Evolutionary conservation across 2,888 invertebrate genomes (phyloP).

Genomic region (Dorcus hopei): DNA sequence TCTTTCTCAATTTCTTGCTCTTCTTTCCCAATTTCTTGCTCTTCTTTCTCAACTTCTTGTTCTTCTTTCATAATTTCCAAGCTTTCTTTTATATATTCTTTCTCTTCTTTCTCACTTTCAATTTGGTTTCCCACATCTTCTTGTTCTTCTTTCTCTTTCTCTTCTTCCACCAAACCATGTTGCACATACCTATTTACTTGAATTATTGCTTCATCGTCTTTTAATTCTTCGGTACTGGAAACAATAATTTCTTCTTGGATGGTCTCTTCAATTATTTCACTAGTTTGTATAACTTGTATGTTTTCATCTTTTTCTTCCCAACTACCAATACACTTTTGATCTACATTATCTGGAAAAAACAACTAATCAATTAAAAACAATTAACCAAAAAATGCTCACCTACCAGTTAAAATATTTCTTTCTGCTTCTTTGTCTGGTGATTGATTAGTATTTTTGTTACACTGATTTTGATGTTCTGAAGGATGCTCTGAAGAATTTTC

Average conservation of each 20-base stretch:
- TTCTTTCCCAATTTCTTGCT: conserved; percentile 27
- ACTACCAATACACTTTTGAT: too few relatives aligned
- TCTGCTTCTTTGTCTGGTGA: too few relatives aligned
- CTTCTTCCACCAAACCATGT: background rate
- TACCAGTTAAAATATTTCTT: too few relatives aligned
- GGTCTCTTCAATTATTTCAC: conserved; percentile 25
- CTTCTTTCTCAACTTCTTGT: conserved; percentile 17
- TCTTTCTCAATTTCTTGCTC: conserved; percentile 26
- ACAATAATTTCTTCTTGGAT: conserved; percentile 25
- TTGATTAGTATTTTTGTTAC: too few relatives aligned
- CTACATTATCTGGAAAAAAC: too few relatives aligned
- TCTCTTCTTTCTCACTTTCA: conserved; percentile 8
- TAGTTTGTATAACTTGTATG: conserved; percentile 22
- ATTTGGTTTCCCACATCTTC: conserved; percentile 10
- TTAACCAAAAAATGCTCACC: too few relatives aligned
- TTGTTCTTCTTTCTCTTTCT: conserved; percentile 18
- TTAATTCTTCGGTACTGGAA: conserved; percentile 2
- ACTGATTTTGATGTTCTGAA: too few relatives aligned
- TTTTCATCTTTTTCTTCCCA: background rate
- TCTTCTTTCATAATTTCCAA: background rate
- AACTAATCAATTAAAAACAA: too few relatives aligned
- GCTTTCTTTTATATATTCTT: background rate
- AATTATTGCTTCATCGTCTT: conserved; percentile 14
- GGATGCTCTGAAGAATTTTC: too few relatives aligned
- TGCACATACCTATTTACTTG: conserved; percentile 7